Evolutionary conservation across 2,888 invertebrate species (phyloP).

Genomic region (Ormia ochracea): DNA sequence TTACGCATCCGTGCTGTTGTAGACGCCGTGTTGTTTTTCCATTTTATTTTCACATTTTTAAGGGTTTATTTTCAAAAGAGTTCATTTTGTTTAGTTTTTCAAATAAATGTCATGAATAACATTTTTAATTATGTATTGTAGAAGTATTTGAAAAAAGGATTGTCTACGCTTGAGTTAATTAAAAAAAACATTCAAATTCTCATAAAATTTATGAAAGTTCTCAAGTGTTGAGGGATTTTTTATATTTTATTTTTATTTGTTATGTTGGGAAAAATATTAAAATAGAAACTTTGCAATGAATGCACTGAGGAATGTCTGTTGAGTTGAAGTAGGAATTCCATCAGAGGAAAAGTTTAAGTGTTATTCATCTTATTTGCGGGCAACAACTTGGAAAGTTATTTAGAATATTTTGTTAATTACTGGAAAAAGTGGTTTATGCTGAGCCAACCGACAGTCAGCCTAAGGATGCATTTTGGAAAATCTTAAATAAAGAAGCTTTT

Average conservation of each 20-base stretch:
- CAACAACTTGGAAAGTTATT: neutral
- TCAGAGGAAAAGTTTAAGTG: too few species aligned
- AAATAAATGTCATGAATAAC: slow-evolving; percentile 26
- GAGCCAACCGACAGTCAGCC: too few species aligned
- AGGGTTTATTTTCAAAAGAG: slow-evolving; percentile 11
- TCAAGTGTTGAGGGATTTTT: slow-evolving; percentile 10
- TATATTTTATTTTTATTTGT: too few species aligned
- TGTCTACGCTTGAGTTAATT: slow-evolving; percentile 35
- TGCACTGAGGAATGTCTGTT: too few species aligned
- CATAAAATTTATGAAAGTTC: slow-evolving; percentile 7
- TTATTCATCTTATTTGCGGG: neutral
- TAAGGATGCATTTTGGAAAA: too few species aligned
- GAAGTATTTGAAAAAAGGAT: slow-evolving; percentile 2
- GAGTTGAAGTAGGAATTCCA: too few species aligned
- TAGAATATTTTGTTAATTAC: too few species aligned
- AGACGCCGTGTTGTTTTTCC: neutral
- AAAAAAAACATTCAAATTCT: slow-evolving; percentile 16
- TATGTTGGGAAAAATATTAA: too few species aligned
- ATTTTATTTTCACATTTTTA: neutral
- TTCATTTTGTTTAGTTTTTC: slow-evolving; percentile 5
- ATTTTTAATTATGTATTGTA: slow-evolving; percentile 44
- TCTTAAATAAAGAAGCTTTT: too few species aligned
- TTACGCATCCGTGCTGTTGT: neutral
- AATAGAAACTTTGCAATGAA: too few species aligned
- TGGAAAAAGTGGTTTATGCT: too few species aligned